Conservation (phyloP, 1,140 invertebrate species). For the Plodia interpunctella region DNA sequence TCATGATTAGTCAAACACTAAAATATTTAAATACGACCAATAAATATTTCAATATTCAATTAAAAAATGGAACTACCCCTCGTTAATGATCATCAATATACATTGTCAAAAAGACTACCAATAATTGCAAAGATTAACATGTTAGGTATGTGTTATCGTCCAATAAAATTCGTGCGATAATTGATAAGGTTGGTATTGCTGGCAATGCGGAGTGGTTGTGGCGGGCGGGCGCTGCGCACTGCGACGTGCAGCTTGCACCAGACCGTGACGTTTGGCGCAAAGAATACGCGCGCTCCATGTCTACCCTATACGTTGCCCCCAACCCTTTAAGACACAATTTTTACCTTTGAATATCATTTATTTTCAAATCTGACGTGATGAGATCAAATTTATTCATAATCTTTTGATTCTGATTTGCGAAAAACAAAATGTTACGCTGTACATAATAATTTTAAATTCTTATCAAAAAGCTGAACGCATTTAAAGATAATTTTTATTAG, state of each 20-base stretch:
- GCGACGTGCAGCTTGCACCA: neutral
- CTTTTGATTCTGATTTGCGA: no score
- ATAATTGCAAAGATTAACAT: neutral
- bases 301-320: no score
- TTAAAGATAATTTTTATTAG: no score
- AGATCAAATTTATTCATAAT: no score
- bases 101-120: neutral
- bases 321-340: no score
- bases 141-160: neutral
- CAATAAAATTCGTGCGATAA: constrained; percentile 1
- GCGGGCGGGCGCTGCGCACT: neutral
- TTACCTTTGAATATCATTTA: no score
- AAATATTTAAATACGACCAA: neutral
- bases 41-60: neutral
- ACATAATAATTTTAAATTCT: no score
- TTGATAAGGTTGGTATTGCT: constrained; percentile 6
- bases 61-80: neutral
- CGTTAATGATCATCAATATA: neutral
- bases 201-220: constrained; percentile 4
- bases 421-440: no score
- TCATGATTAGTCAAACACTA: no score
- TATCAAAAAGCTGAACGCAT: no score
- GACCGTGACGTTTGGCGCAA: constrained; percentile 14
- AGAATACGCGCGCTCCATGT: constrained; percentile 10
- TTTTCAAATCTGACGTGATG: no score